Evolutionary conservation across 2,888 invertebrate genomes (phyloP), one percentile per base, ranked within the genome.

Genomic region (Rosalia funebris): DNA sequence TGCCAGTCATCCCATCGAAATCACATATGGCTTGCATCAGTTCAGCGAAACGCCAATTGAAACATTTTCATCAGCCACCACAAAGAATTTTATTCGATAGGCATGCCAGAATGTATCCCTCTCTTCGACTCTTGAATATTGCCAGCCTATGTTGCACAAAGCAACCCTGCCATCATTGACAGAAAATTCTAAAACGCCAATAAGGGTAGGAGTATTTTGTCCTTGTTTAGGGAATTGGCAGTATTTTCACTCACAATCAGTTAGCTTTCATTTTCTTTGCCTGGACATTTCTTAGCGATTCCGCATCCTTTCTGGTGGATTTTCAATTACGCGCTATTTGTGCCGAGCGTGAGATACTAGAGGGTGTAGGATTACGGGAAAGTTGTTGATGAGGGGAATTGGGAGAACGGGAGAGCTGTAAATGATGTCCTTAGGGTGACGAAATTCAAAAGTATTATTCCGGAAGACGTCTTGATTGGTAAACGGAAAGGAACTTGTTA

Each of bases 291-390:
- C 57, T 57, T 32, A 31, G 37, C 36, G 55, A 41, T 32, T 44
- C 48, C 31, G 41, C 42, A 41, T 57, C 57, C 48, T 41, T 34
- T 42, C 32, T 55, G 19, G 46, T 32, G 31, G 65, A 61, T 65
- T 67, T 67, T 67, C 65, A 65, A 67, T 65, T 65, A 63, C 63
- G 60, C 53, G 45, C 63, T 63, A 63, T 65, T 63, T 61, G 65
- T 61, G 60, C 53, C 47, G 48, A 55, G 57, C 60, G 55, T 62
- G 58, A 66, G 66, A 64, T 62, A 61, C 59, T 61, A 58, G 50
- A 46, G 50, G 57, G 62, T 60, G 62, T 59, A 52, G 54, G 63
- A 64, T 64, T 64, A 62, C 61, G 45, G 57, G 56, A 52, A 55
- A 58, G 50, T 47, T 48, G 57, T 55, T 60, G 60, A 63, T 60